Conservation (phyloP, 2,113 vertebrate species). For the Anoura caudifer region DNA sequence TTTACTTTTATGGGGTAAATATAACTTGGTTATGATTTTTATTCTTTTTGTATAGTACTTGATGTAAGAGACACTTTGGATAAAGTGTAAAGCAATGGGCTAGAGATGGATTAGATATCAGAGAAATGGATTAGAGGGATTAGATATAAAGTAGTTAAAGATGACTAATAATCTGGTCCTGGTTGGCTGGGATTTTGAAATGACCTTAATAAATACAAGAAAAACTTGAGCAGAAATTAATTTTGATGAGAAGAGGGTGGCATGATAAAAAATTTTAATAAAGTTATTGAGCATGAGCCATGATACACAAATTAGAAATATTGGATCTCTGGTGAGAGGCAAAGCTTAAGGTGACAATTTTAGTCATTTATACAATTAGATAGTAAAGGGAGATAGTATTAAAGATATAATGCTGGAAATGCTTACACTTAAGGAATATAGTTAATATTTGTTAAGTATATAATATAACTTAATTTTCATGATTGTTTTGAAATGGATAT, state of each 20-base stretch:
- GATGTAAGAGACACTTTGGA: not conserved
- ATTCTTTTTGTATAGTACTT: not conserved
- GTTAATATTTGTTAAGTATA: not conserved
- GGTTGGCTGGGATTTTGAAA: not conserved
- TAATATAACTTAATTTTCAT: not conserved
- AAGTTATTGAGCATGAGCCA: not conserved
- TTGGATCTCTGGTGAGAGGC: not conserved
- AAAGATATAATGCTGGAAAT: not conserved
- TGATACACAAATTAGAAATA: not conserved
- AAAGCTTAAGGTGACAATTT: not conserved
- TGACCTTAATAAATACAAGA: not conserved
- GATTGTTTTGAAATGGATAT: not conserved
- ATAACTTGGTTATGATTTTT: not conserved
- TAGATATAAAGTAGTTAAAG: not conserved
- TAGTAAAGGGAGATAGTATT: not conserved
- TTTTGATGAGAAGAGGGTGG: not conserved
- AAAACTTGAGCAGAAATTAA: not conserved
- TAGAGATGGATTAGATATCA: not conserved
- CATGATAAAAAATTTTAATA: not conserved
- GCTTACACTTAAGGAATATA: not conserved
- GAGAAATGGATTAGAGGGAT: not conserved
- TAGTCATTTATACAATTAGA: not conserved
- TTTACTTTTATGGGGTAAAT: not conserved
- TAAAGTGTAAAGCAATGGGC: not conserved
- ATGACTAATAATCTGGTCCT: not conserved